Evolutionary conservation across 2,113 vertebrate genomes (phyloP), one percentile per base, ranked within the genome.

Genomic region (Amphiprion percula): DNA sequence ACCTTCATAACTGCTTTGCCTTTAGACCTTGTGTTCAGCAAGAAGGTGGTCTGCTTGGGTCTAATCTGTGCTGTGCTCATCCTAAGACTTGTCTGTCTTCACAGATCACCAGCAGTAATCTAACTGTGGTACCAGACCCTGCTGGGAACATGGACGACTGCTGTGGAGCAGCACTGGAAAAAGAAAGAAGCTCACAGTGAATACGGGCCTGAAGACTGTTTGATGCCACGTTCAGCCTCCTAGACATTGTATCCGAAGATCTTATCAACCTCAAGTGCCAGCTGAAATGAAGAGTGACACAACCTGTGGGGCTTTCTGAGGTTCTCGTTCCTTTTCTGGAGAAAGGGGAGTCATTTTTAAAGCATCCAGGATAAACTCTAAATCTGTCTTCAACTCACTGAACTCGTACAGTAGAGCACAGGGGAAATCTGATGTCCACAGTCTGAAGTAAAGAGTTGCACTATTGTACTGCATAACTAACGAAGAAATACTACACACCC

Each of bases 41-140:
- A 12, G 17, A 7, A 19, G 16, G 16, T 19, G 4, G 49, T 4
- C 0, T 19, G 21, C 10, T 12, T 26, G 33, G 6, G 0, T 16
- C 28, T 12, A 21, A 0, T 47, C 11, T 33, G 41, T 37, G 8
- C 3, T 8, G n/a, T 10, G 10, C 5, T 62, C 17, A 54, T 28
- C 19, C 23, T 37, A 19, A 54, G 1, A 59, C 49, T 30, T 0
- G 0, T 56, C 10, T 37, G 10, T 11, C 23, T 12, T 33, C 23
- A 58, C 78, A 91, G 89, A 58, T 61, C 64, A 65, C 10, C 50
- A 80, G 72, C 70, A 73, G 54, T 78, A 58, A 58, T 26, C 7
- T 21, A 12, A 30, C 8, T 1, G 28, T 10, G 24, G 28, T 21
- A 19, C 19, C n/a, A 60, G 10, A 33, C 33, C 33, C 7, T 33